Base-by-base conservation (phyloP, 2,888 invertebrate species). In the Caenorhabditis angaria region DNA sequence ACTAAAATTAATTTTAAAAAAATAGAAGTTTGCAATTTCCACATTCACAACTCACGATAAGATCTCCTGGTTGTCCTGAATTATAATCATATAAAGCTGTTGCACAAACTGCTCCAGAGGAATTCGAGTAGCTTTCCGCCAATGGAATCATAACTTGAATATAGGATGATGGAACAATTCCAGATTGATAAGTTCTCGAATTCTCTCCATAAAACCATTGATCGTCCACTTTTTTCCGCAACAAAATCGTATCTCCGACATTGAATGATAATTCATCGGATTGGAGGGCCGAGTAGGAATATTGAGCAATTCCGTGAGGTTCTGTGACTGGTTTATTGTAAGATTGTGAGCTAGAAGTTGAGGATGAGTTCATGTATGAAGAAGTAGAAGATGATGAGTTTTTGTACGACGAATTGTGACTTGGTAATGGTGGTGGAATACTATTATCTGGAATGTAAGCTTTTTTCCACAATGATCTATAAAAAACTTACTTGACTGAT, bases 161-260 rank as follows among this genome's bases (percentile, higher is more conserved):
- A 65, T 79, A 86, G 6, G 77, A 71, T 2, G 77, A 41, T 8
- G 85, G 85, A 24, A 85, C 76, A 22, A 85, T 85, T 48, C 85
- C 85, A 28, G 68, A 72, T 29, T 70, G 60, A 18, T 72, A 61
- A 10, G 71, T 74, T 25, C 64, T 61, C n/a, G 69, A 65, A 59
- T 81, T 81, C 50, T 78, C 70, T 24, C 82, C 85, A 65, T 77
- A 82, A 53, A 85, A 70, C 85, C 85, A 85, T 47, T 83, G 77
- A n/a, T 79, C 82, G 63, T 85, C 84, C 10, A 83, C 83, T 48
- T 81, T 82, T 25, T 76, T 69, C 65, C 81, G 80, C 41, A 85
- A 59, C 10, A 85, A 28, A 27, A 85, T 78, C 1, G 63, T 69
- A 64, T 85, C 85, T 25, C 82, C 77, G 8, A 76, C 70, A 8